Evolutionary conservation across 2,888 invertebrate genomes (phyloP).

Genomic region (Drosophila quinaria): DNA sequence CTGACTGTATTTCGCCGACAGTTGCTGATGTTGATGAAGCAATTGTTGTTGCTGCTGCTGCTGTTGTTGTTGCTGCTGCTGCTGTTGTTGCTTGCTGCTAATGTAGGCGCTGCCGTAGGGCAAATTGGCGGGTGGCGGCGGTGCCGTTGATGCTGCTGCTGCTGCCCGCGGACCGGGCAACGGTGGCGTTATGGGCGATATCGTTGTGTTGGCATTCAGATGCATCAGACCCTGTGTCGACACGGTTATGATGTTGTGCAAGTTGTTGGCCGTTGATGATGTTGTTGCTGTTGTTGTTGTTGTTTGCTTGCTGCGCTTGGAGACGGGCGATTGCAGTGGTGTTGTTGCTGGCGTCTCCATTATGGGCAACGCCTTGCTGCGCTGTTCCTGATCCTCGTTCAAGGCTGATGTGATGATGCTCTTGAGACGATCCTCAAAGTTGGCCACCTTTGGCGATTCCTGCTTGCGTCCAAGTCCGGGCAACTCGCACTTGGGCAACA

Average conservation of each 20-base stretch:
- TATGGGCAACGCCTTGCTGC: conserved; percentile 79
- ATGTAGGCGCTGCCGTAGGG: conserved; percentile 70
- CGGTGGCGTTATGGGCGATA: conserved; percentile 85
- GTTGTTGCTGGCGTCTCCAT: conserved; percentile 41
- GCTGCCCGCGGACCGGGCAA: conserved; percentile 65
- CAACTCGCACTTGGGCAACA: conserved; percentile 81
- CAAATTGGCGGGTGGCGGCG: conserved; percentile 72
- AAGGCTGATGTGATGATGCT: conserved; percentile 94
- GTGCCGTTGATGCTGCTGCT: conserved; percentile 67
- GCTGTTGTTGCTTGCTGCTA: conserved; percentile 49
- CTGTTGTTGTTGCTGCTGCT: conserved; percentile 35
- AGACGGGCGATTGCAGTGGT: conserved; percentile 64
- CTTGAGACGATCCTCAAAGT: conserved; percentile 95
- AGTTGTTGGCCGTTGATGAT: conserved; percentile 72
- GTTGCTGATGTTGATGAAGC: conserved; percentile 28
- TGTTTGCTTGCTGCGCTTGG: conserved; percentile 80
- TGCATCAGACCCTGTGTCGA: conserved; percentile 85
- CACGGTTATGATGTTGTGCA: conserved; percentile 84
- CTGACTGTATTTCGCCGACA: conserved; percentile 55
- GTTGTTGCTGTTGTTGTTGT: conserved; percentile 31
- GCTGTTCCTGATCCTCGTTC: conserved; percentile 91
- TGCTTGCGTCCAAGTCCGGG: conserved; percentile 74
- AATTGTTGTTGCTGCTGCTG: conserved; percentile 30
- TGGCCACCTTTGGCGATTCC: conserved; percentile 93
- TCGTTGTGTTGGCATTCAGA: conserved; percentile 85